These are phyloP conservation scores for Sylvietta virens DNA, from an alignment of 2,113 vertebrate genomes.

Conservation along the genomic window DNA sequence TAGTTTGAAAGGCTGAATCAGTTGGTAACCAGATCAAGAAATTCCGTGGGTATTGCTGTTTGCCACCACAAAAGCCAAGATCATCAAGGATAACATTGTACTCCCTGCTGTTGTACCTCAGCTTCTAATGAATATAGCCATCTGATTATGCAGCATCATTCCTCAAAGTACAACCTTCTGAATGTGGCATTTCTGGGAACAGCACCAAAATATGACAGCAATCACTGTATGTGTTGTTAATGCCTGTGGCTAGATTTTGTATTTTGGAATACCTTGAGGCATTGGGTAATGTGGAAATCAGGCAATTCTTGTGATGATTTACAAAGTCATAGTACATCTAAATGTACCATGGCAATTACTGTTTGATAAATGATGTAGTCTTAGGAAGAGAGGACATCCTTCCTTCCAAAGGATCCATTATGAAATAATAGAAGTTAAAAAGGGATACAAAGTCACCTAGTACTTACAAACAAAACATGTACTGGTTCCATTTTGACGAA, in stretches of 20 bases:
- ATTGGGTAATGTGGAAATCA: background rate
- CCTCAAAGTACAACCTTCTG: slow-evolving; percentile 11
- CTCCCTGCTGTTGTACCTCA: background rate
- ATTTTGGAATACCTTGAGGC: slow-evolving; percentile 2
- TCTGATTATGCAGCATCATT: slow-evolving; percentile 23
- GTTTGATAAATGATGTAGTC: background rate
- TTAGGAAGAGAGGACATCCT: background rate
- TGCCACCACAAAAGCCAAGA: background rate
- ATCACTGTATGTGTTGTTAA: slow-evolving; percentile 11
- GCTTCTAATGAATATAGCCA: background rate
- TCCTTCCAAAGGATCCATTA: background rate
- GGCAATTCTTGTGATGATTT: background rate
- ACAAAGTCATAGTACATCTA: background rate
- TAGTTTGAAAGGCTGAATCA: background rate
- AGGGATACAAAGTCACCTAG: background rate
- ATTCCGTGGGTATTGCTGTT: background rate
- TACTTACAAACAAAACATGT: background rate
- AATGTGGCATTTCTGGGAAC: slow-evolving; percentile 50
- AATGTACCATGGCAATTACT: background rate
- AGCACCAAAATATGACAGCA: slow-evolving; percentile 42
- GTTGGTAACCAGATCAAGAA: background rate
- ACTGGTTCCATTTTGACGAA: background rate
- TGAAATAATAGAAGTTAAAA: background rate
- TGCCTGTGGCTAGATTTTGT: slow-evolving; percentile 13
- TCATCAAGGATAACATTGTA: background rate